phyloP scores from a whole-genome alignment of 2,113 vertebrate genomes.

The Mungos mungo region DNA sequence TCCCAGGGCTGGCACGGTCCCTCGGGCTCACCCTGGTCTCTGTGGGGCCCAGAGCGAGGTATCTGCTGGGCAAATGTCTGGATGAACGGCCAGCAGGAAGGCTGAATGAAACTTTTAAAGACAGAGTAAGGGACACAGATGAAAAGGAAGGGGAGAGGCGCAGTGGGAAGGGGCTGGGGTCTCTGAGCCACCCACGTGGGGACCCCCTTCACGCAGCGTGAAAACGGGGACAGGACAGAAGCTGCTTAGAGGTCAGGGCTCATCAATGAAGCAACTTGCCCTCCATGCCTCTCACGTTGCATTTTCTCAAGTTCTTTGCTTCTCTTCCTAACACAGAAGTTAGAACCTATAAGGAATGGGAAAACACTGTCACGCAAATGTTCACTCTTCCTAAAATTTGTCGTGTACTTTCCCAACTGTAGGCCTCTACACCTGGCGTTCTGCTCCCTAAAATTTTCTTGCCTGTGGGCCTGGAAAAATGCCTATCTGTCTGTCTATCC shows the following conservation, averaged over 20 bases:
- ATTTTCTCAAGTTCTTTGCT: background rate
- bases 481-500: background rate
- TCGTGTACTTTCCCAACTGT: background rate
- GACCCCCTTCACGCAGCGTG: too few relatives aligned
- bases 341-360: background rate
- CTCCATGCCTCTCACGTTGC: background rate
- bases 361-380: background rate
- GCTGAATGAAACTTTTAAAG: background rate
- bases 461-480: background rate
- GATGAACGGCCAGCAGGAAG: background rate
- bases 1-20: background rate
- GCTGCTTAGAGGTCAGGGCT: background rate
- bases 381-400: background rate
- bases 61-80: background rate
- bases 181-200: accelerated
- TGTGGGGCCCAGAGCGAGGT: background rate
- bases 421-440: background rate
- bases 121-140: background rate
- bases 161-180: background rate
- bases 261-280: background rate
- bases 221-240: background rate
- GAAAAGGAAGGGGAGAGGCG: background rate
- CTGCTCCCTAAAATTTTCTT: background rate
- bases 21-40: background rate
- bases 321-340: background rate